These are phyloP conservation scores for Psilopogon haemacephalus DNA, from an alignment of 2,113 vertebrate species.

Conservation along the genomic window DNA sequence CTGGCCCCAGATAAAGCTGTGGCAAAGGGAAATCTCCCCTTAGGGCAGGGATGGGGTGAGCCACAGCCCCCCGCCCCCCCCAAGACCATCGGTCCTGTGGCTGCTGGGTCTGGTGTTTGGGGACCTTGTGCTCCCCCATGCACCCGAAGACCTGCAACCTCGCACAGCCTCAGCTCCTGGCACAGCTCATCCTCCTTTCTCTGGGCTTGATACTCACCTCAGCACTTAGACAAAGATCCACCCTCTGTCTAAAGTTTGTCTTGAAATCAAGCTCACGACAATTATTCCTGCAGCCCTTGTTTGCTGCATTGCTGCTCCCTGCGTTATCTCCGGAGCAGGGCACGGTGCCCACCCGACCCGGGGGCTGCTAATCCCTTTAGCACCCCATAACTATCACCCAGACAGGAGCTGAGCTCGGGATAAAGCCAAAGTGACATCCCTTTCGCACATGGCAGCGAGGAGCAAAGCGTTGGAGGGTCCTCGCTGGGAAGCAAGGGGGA, in stretches of 20 bases:
- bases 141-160: not conserved
- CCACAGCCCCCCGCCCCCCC: too few species aligned
- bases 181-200: not conserved
- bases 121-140: not conserved
- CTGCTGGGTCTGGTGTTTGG: fast-evolving
- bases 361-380: constrained; percentile 41
- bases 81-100: not conserved
- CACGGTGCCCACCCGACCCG: not conserved
- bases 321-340: not conserved
- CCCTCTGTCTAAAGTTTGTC: not conserved
- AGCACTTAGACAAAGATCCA: fast-evolving
- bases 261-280: not conserved
- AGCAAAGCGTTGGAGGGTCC: not conserved
- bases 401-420: not conserved
- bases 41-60: not conserved
- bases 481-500: fast-evolving
- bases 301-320: not conserved
- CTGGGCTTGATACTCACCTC: not conserved
- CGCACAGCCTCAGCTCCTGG: fast-evolving
- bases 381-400: not conserved
- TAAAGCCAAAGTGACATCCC: not conserved
- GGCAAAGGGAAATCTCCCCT: fast-evolving
- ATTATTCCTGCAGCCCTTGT: not conserved
- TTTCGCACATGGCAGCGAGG: not conserved
- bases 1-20: not conserved